Base-by-base conservation (phyloP, 2,113 vertebrate species). In the Seriola rivoliana region DNA sequence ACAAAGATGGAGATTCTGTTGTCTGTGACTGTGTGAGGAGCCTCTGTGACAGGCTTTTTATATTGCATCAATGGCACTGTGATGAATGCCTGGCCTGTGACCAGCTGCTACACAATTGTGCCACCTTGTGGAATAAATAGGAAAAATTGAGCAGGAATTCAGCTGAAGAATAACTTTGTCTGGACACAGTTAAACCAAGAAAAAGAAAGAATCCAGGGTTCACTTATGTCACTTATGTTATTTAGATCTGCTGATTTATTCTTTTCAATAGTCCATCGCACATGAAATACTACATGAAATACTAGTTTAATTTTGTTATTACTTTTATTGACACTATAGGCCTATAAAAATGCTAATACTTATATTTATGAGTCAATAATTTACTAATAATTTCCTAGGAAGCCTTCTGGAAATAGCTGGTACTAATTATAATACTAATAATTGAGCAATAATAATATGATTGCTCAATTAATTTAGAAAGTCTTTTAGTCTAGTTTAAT, bases 121-220 rank as follows among this genome's bases (percentile, higher is more conserved):
- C 94, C 95, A 94, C 93, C 95, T 95, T 70, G 92, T 95, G 95
- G 94, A 85, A 36, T 46, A 77, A 83, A 78, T 69, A 38, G 32
- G 78, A 52, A 91, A 25, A 69, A 29, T 59, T 75, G 34, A 70
- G 7, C 40, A 46, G 48, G 32, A 13, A 21, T 40, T 84, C 40
- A 8, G n/a, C 23, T 52, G 6, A 55, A 71, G 23, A 66, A 62
- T 29, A 16, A 82, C 14, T 86, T 52, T 58, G 25, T n/a, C 36
- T 66, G 55, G 71, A 32, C 7, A 5, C 13, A 65, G 11, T n/a
- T 8, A 23, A 66, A 44, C 8, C 17, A 36, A 36, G 8, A 5
- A 9, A 64, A 21, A 29, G 23, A 67, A 19, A 46, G 3, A 67
- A 48, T 48, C n/a, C 0, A 0, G 14, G 1, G 13, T 64, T 42